Evolutionary conservation across 2,888 invertebrate genomes (phyloP).

Genomic region (Bimastos eiseni): DNA sequence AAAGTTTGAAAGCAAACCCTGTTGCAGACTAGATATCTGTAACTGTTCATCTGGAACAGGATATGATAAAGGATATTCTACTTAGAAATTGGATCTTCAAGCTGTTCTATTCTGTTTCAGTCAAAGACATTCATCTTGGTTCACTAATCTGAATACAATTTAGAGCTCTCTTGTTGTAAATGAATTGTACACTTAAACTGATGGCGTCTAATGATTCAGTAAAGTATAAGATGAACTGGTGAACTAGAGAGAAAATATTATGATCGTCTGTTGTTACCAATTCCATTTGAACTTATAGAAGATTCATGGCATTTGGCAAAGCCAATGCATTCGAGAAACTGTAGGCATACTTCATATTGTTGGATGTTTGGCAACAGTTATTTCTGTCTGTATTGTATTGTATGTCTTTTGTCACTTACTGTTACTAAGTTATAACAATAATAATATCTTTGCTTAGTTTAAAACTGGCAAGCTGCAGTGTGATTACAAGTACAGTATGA

Average conservation of each 20-base stretch:
- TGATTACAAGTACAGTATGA: no score
- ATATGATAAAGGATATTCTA: background rate
- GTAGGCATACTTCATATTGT: background rate
- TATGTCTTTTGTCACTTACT: background rate
- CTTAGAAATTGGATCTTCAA: background rate
- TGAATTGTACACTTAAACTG: background rate
- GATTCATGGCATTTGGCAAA: background rate
- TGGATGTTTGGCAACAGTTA: background rate
- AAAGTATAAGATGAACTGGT: background rate
- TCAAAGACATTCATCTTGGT: background rate
- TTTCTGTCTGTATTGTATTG: background rate
- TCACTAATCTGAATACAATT: background rate
- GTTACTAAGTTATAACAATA: no score
- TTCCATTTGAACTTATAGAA: background rate
- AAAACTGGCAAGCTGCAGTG: no score
- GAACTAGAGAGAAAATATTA: background rate
- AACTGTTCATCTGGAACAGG: background rate
- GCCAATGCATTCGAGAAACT: background rate
- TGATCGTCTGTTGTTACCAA: background rate
- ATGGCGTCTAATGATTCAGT: background rate
- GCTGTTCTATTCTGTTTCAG: no score
- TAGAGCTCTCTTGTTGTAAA: background rate
- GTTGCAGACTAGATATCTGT: background rate
- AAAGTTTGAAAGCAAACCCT: background rate
- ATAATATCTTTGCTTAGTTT: no score